Percentiles rank a stretch among this genome's conserved stretches.
These are phyloP conservation scores for Syritta pipiens DNA, from an alignment of 2,888 invertebrate species.

Conservation along the genomic window DNA sequence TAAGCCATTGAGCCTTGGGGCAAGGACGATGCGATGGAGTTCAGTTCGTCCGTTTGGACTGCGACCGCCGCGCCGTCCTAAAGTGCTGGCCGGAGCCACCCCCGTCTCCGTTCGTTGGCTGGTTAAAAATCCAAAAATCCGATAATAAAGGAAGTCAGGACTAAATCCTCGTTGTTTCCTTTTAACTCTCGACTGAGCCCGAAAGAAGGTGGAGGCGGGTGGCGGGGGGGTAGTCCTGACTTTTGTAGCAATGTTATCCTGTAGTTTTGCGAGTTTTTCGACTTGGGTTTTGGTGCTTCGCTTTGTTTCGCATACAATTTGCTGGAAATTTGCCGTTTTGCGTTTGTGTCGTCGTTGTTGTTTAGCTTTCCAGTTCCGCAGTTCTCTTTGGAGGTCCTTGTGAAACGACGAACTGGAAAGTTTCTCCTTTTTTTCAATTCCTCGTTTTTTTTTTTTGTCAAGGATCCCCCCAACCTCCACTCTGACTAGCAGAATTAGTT, in stretches of 20 bases:
- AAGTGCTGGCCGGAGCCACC: constrained; percentile 30
- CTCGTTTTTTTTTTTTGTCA: constrained; percentile 19
- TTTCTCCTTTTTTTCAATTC: constrained; percentile 20
- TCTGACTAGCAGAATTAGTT: constrained; percentile 55
- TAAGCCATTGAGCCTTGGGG: constrained; percentile 7
- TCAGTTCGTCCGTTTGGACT: not conserved
- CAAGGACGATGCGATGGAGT: not conserved
- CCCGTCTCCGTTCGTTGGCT: no score
- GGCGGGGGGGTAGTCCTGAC: no score
- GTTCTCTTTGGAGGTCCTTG: constrained; percentile 37
- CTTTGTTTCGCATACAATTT: constrained; percentile 60
- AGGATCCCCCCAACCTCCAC: constrained; percentile 25
- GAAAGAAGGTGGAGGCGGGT: no score
- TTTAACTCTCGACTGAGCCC: constrained; percentile 19
- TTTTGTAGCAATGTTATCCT: constrained; percentile 28
- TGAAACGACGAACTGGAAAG: constrained; percentile 56
- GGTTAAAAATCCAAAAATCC: constrained; percentile 58
- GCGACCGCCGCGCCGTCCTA: constrained; percentile 12
- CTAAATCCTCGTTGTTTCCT: constrained; percentile 52
- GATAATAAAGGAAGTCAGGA: constrained; percentile 46
- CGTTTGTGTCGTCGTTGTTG: constrained; percentile 28
- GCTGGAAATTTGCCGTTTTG: constrained; percentile 54
- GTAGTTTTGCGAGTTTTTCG: not conserved
- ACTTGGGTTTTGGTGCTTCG: constrained; percentile 30
- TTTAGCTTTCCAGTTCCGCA: constrained; percentile 52